phyloP scores from a whole-genome alignment of 2,888 invertebrate genomes.

The Epistrophe grossulariae region DNA sequence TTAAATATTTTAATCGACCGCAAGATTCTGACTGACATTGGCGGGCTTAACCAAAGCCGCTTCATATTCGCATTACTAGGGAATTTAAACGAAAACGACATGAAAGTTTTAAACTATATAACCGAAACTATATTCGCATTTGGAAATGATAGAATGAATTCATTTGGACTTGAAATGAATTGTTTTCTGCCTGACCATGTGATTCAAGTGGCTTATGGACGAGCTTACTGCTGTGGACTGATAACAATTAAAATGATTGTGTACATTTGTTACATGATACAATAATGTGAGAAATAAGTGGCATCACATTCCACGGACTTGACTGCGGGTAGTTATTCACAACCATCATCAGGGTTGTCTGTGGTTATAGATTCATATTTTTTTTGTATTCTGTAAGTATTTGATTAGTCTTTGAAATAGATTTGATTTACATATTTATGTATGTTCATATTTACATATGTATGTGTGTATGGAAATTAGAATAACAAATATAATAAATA shows the following conservation, averaged over 20 bases:
- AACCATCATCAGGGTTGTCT: conserved; percentile 37
- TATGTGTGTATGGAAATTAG: neutral
- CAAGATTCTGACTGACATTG: conserved; percentile 61
- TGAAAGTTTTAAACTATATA: conserved; percentile 28
- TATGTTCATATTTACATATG: no score
- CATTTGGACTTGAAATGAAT: conserved; percentile 46
- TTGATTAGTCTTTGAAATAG: conserved; percentile 3
- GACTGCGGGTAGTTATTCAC: conserved; percentile 20
- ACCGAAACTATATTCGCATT: conserved; percentile 39
- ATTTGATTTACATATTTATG: neutral
- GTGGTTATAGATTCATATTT: conserved; percentile 47
- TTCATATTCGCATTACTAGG: neutral
- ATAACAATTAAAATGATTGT: conserved; percentile 65
- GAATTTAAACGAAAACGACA: neutral
- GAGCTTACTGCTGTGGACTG: conserved; percentile 16
- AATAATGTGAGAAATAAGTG: conserved; percentile 45
- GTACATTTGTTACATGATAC: conserved; percentile 64
- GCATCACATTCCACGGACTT: conserved; percentile 62
- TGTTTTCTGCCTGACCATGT: conserved; percentile 15
- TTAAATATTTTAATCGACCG: conserved; percentile 60
- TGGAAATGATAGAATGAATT: conserved; percentile 14
- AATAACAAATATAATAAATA: neutral
- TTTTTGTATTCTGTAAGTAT: neutral
- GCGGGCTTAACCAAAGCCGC: conserved; percentile 50
- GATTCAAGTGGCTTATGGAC: conserved; percentile 44